Evolutionary conservation across 2,797 vertebrate genomes (phyloP).

Genomic region (Sarcophilus harrisii): DNA sequence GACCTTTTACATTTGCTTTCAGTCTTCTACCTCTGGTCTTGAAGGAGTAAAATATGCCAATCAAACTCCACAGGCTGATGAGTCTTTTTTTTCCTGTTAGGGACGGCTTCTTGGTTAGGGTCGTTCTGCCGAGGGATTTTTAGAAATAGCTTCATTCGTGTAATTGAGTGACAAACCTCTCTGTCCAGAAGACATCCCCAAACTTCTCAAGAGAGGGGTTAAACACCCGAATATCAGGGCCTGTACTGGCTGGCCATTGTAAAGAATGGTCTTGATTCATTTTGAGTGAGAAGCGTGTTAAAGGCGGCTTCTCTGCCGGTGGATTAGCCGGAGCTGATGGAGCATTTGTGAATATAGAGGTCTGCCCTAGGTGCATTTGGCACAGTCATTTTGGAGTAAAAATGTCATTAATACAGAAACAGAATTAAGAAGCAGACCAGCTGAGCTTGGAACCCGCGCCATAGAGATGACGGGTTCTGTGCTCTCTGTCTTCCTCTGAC

Average conservation of each 20-base stretch:
- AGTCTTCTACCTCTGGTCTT: not conserved
- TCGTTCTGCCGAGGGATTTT: too few relatives aligned
- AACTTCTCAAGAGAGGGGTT: not conserved
- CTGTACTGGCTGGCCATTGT: not conserved
- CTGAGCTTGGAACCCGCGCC: not conserved
- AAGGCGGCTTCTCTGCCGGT: not conserved
- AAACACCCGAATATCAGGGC: too few relatives aligned
- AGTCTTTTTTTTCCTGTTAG: not conserved
- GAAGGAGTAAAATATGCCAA: not conserved
- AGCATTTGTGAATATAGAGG: not conserved
- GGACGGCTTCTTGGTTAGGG: too few relatives aligned
- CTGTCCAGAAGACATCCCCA: not conserved
- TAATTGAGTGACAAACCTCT: not conserved
- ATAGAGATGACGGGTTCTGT: not conserved
- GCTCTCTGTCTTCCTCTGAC: slow-evolving; percentile 65
- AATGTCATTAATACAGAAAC: not conserved
- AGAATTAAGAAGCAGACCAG: not conserved
- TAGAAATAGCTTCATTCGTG: not conserved
- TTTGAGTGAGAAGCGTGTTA: not conserved
- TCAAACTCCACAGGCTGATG: not conserved
- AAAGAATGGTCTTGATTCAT: not conserved
- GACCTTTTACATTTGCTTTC: not conserved
- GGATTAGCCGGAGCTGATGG: not conserved
- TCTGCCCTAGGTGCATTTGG: not conserved
- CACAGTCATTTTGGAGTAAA: not conserved